A percentile compares a stretch with the other conserved stretches of the same genome.
Evolutionary conservation across 2,113 vertebrate species (phyloP).

Genomic region (Pampusana beccarii): DNA sequence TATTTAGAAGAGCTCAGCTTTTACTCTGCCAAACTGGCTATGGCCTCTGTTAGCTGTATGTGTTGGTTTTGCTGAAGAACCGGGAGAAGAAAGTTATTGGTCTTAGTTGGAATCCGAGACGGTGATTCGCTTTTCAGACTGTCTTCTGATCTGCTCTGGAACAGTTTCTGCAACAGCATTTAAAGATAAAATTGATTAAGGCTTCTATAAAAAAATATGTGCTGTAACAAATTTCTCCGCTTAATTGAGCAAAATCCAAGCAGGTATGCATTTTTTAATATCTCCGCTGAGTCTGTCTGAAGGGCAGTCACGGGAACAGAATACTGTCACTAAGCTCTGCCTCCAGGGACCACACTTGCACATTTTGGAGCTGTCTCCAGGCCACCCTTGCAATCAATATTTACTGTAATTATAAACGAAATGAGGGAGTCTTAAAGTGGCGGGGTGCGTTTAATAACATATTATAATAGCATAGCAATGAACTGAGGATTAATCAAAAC

Average conservation of each 20-base stretch:
- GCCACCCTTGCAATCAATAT: background rate
- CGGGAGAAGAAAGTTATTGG: background rate
- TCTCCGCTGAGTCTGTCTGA: background rate
- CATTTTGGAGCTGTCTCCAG: background rate
- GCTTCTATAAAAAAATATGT: background rate
- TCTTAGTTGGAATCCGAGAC: background rate
- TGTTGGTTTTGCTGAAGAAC: background rate
- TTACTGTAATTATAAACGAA: slow-evolving; percentile 22
- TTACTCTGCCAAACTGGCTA: background rate
- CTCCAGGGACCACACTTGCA: background rate
- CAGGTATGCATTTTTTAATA: slow-evolving; percentile 7
- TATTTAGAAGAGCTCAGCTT: background rate
- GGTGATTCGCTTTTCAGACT: background rate
- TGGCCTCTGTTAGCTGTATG: background rate
- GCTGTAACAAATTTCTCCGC: background rate
- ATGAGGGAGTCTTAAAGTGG: background rate
- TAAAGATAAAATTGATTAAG: background rate
- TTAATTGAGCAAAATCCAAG: background rate
- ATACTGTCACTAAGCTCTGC: background rate
- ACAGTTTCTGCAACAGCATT: background rate
- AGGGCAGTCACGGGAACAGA: background rate
- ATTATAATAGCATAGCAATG: background rate
- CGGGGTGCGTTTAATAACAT: background rate
- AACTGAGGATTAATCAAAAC: slow-evolving; percentile 57
- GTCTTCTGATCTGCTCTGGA: background rate